Percentiles rank a stretch among this genome's conserved stretches.
Conservation (phyloP, 1,140 invertebrate species). For the Cotesia chilonis region DNA sequence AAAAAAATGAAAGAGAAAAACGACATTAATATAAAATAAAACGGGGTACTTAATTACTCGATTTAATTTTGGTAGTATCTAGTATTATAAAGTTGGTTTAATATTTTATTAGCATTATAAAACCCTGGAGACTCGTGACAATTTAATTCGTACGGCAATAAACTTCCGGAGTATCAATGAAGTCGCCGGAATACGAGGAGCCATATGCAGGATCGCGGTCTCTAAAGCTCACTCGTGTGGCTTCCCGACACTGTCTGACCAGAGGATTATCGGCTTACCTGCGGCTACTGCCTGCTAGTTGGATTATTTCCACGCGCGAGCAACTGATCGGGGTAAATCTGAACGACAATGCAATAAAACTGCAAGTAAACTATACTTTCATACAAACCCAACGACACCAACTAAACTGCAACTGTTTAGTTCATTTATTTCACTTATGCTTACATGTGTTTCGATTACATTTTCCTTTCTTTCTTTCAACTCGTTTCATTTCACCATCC, state of each 20-base stretch:
- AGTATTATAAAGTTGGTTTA: too few species aligned
- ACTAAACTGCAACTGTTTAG: too few species aligned
- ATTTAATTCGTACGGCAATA: not conserved
- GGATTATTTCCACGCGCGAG: constrained; percentile 51
- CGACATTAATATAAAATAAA: too few species aligned
- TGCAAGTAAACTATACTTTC: not conserved
- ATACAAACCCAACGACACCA: not conserved
- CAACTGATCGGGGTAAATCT: constrained; percentile 41
- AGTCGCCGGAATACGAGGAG: constrained; percentile 14
- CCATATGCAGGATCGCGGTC: constrained; percentile 25
- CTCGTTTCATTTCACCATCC: too few species aligned
- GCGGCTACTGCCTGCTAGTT: constrained; percentile 43
- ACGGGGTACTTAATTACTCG: too few species aligned
- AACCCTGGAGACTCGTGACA: not conserved
- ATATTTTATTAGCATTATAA: too few species aligned
- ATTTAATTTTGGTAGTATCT: too few species aligned
- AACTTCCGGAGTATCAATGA: constrained; percentile 1
- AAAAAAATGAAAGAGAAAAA: too few species aligned
- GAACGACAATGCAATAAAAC: constrained; percentile 25
- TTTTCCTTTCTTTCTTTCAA: too few species aligned
- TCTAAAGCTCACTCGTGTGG: constrained; percentile 57
- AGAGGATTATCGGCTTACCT: constrained; percentile 63
- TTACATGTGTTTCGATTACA: too few species aligned
- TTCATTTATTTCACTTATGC: too few species aligned
- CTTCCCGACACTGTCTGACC: constrained; percentile 64